A percentile compares a stretch with the other conserved stretches of the same genome.
phyloP scores from a whole-genome alignment of 2,113 vertebrate species.

The Anser brachyrhynchus region DNA sequence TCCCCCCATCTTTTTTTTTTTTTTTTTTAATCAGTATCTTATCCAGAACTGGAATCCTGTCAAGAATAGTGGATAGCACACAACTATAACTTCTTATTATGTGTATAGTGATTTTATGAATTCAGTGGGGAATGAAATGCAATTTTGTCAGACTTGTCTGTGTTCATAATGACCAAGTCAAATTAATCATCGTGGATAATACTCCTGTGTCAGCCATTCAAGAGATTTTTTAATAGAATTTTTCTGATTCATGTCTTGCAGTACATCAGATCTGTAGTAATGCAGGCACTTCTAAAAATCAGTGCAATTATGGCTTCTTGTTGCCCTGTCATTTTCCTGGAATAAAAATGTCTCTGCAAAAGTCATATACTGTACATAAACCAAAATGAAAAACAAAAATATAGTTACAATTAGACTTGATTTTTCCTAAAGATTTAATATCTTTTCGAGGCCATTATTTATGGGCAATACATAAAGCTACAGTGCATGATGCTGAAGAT shows the following conservation, averaged over 20 bases:
- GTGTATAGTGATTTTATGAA: slow-evolving; percentile 76
- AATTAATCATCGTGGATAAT: slow-evolving; percentile 97
- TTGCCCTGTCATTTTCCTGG: slow-evolving; percentile 88
- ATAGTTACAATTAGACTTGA: slow-evolving; percentile 68
- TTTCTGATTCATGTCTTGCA: slow-evolving; percentile 91
- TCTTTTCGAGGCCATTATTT: slow-evolving; percentile 59
- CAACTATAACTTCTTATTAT: slow-evolving; percentile 69
- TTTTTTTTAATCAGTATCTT: slow-evolving; percentile 38
- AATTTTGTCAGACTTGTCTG: slow-evolving; percentile 93
- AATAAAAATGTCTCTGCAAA: slow-evolving; percentile 74
- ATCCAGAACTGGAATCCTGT: slow-evolving; percentile 64
- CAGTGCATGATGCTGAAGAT: neutral
- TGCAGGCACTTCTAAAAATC: slow-evolving; percentile 90
- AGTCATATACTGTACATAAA: slow-evolving; percentile 64
- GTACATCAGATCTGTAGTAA: slow-evolving; percentile 90
- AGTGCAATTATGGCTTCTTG: slow-evolving; percentile 91
- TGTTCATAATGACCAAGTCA: slow-evolving; percentile 94
- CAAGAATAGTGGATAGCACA: slow-evolving; percentile 57
- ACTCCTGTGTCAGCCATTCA: slow-evolving; percentile 91
- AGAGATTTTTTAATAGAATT: slow-evolving; percentile 96
- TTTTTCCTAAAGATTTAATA: slow-evolving; percentile 44
- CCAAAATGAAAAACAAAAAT: slow-evolving; percentile 70
- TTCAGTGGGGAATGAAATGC: slow-evolving; percentile 92
- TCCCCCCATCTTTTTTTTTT: neutral
- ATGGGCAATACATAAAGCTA: slow-evolving; percentile 10